Evolutionary conservation across 2,888 invertebrate genomes (phyloP).

Genomic region (Rotaria sp.): DNA sequence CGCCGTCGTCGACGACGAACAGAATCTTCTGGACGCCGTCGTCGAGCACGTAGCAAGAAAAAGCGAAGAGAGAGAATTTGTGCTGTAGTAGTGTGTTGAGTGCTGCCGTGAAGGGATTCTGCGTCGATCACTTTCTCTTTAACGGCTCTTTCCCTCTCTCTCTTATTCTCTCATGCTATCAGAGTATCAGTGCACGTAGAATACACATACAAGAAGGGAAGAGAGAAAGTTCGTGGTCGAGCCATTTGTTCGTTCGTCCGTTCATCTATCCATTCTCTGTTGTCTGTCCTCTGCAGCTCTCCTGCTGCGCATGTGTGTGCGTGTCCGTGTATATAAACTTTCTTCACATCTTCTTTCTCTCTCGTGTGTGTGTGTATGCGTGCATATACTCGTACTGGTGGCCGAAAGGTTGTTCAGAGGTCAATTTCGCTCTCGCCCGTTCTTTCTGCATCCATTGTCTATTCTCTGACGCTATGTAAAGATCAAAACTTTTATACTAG

Average conservation of each 20-base stretch:
- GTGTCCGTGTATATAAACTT: background rate
- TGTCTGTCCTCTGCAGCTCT: conserved; percentile 1
- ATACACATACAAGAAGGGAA: background rate
- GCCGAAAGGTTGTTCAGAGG: conserved; percentile 2
- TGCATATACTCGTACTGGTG: background rate
- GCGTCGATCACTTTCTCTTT: background rate
- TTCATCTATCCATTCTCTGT: background rate
- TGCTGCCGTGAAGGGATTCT: background rate
- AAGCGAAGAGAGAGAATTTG: background rate
- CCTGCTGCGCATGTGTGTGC: background rate
- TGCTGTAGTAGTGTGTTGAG: background rate
- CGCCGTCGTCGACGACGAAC: conserved; percentile 4
- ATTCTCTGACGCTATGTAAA: conserved; percentile 9
- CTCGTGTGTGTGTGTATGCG: background rate
- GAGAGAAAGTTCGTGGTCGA: background rate
- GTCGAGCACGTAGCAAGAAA: background rate
- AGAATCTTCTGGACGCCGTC: conserved; percentile 1
- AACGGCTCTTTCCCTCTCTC: background rate
- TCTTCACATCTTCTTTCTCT: background rate
- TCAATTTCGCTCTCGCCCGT: background rate
- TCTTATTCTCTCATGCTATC: background rate
- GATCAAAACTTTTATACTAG: background rate
- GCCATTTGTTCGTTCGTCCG: background rate
- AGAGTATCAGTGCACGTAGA: background rate
- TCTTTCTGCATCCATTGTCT: background rate